Percentiles rank a stretch among this genome's conserved stretches.
Conservation (phyloP, 30 jellyfish, hydroid and myxozoan species). For the Aurelia coerulea region DNA sequence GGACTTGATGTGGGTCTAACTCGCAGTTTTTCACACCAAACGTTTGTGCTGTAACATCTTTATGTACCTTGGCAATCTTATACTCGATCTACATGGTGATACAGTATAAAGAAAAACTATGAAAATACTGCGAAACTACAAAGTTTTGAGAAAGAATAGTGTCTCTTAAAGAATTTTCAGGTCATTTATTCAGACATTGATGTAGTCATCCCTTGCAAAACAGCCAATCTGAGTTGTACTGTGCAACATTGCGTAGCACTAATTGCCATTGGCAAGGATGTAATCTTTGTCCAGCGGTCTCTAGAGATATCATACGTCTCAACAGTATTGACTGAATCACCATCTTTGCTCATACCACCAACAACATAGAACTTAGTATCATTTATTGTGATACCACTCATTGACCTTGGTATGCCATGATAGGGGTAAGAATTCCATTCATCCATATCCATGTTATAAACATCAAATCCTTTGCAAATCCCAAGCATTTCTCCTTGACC, state of each 20-base stretch:
- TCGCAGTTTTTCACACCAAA: too few relatives aligned
- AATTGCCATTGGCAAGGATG: slow-evolving; percentile 78
- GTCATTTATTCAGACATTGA: slow-evolving; percentile 55
- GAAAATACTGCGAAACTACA: too few relatives aligned
- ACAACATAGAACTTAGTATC: slow-evolving; percentile 77
- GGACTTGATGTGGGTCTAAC: too few relatives aligned
- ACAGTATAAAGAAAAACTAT: too few relatives aligned
- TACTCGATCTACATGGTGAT: too few relatives aligned
- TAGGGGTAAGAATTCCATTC: slow-evolving; percentile 92
- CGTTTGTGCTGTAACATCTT: too few relatives aligned
- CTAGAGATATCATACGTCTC: slow-evolving; percentile 84
- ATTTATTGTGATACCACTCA: slow-evolving; percentile 87
- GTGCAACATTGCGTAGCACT: slow-evolving; percentile 93
- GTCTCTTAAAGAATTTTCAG: too few relatives aligned
- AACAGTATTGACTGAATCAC: slow-evolving; percentile 84
- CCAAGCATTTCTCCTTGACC: slow-evolving; percentile 95
- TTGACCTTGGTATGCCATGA: slow-evolving; percentile 87
- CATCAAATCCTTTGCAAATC: slow-evolving; percentile 84
- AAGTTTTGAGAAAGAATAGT: too few relatives aligned
- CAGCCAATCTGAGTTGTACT: slow-evolving; percentile 84
- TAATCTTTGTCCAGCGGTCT: slow-evolving; percentile 91
- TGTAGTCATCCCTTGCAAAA: slow-evolving; percentile 92
- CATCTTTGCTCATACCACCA: slow-evolving; percentile 95
- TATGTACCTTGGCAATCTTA: too few relatives aligned
- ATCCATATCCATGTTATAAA: slow-evolving; percentile 57